Conservation (phyloP, 2,113 vertebrate genomes). For the Paralichthys olivaceus region DNA sequence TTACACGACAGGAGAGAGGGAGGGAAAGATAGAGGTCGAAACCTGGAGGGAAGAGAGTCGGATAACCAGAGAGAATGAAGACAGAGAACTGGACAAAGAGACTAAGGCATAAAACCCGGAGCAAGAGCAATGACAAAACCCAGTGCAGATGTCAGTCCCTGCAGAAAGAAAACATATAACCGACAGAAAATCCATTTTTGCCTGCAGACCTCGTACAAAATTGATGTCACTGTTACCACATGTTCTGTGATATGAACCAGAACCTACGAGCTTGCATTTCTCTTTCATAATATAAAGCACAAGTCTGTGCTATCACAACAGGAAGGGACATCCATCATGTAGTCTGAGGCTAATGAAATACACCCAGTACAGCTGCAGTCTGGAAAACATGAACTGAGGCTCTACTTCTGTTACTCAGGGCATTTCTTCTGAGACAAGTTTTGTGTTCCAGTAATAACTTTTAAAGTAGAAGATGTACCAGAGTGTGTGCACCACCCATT, state of each 20-base stretch:
- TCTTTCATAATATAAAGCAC: constrained; percentile 6
- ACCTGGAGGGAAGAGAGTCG: constrained; percentile 4
- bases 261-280: constrained; percentile 38
- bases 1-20: constrained; percentile 25
- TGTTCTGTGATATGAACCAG: constrained; percentile 49
- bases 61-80: background rate
- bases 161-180: constrained; percentile 27
- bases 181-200: constrained; percentile 25
- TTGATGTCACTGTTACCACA: constrained; percentile 19
- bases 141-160: constrained; percentile 31
- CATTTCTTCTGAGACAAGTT: background rate
- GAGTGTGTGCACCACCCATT: background rate
- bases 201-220: constrained; percentile 13
- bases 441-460: background rate
- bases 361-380: background rate
- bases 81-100: constrained; percentile 14
- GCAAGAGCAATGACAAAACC: background rate
- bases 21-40: background rate
- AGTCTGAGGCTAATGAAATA: constrained; percentile 24
- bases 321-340: constrained; percentile 30
- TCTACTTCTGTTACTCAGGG: background rate
- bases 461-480: background rate
- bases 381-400: background rate
- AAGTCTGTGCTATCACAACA: constrained; percentile 37
- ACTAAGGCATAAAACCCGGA: constrained; percentile 11